Evolutionary conservation across 2,888 invertebrate species (phyloP), one percentile per base, ranked within the genome.

Genomic region (Adelognathus sp.): DNA sequence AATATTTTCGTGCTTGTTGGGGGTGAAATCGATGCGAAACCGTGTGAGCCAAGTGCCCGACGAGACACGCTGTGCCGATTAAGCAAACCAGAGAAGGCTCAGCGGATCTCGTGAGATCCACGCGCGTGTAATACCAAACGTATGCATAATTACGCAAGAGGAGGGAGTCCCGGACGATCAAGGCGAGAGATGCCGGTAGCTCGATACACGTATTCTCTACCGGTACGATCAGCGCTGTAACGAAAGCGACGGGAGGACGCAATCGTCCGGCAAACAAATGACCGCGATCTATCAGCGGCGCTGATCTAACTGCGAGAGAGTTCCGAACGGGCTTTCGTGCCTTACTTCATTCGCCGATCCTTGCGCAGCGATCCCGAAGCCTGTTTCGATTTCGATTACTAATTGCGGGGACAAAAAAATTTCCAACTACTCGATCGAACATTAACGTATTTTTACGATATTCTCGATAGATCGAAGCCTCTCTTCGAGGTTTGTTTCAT

Each of bases 281-380:
- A 88, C 87, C 88, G 86, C 84, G 85, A 88, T 88, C 87, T 88
- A 89, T 89, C 88, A 83, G 80, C 76, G 76, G 63, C 81, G 82
- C 52, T 79, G 82, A 84, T 83, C 81, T 82, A 75, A 77, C 80
- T 74, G 78, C 64, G 29, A 36, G 39, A 63, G 31, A 24, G n/a
- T 54, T 14, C 21, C 36, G 52, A 29, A 3, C 16, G 54, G 14
- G 29, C 14, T 54, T 54, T 54, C 21, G 29, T 29, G n/a, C 16
- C 7, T 29, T 52, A n/a, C 27, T 27, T 52, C 27, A 14, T 52
- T 3, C 14, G 52, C 14, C 2, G 27, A 1, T 14, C 14, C 29
- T 6, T 16, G 29, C 16, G 29, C 29, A 7, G n/a, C n/a, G 29
- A 16, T 54, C 29, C 14, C 46, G 1, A 18, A 24, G 46, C 11